Evolutionary conservation across 1,140 invertebrate genomes (phyloP), one percentile per base, ranked within the genome.

Genomic region (Dendroctonus ponderosae): DNA sequence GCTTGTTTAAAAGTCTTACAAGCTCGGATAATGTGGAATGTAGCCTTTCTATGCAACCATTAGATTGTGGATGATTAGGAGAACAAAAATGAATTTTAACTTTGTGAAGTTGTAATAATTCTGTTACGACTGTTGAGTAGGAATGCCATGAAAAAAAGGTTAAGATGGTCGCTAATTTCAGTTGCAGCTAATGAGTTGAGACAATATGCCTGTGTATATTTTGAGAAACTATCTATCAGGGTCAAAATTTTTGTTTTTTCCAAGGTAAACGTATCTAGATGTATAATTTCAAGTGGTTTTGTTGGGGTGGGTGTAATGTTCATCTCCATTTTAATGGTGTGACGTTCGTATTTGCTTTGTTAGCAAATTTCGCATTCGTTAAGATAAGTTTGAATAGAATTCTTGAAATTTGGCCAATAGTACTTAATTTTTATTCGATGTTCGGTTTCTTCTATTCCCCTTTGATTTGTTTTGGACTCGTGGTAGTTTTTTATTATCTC

Each of bases 31-130:
- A 12, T 46, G 44, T 46, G 9, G 44, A 46, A 46, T 46, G 44
- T 12, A 46, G 12, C 4, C 44, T 46, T 46, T 46, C 1, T n/a
- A 41, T 40, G 38, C 8, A 12, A 37, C 72, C 75, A 62, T 73
- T 78, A 6, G 75, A 77, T 62, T 76, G 74, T 0, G 76, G 75
- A 38, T 75, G 76, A 50, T 75, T 66, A 7, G 72, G 68, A 5
- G 75, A 75, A 7, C 66, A 66, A 26, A 77, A 74, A 11, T 76
- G 72, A 11, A 77, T 72, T 7, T 72, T 49, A 38, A 77, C 74
- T 48, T 75, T 74, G 66, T 75, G 74, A 8, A 69, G 9, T 61
- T 67, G 51, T 49, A 70, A 70, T 41, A 76, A 48, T 64, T 76
- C 71, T 14, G 52, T 66, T 12, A 74, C 53, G 11, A 67, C 43